phyloP scores from a whole-genome alignment of 2,888 invertebrate species.

The Parnassius glacialis region DNA sequence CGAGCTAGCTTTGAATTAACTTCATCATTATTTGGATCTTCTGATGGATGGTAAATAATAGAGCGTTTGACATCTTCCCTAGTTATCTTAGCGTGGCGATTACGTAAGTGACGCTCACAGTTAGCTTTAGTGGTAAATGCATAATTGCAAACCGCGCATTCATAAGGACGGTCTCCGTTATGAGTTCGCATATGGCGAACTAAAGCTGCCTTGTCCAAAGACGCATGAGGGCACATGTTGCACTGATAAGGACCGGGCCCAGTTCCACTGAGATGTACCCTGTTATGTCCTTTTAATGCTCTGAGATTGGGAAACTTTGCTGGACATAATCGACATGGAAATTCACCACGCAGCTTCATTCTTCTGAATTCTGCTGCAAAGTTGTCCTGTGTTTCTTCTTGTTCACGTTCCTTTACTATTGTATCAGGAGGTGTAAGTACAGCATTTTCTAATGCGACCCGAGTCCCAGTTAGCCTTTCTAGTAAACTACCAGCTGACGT shows the following conservation, averaged over 20 bases:
- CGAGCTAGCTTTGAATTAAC: slow-evolving; percentile 78
- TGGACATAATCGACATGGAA: slow-evolving; percentile 94
- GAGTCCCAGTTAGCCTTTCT: slow-evolving; percentile 80
- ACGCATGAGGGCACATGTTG: slow-evolving; percentile 95
- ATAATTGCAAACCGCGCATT: slow-evolving; percentile 96
- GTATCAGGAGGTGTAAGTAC: slow-evolving; percentile 72
- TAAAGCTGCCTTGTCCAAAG: slow-evolving; percentile 94
- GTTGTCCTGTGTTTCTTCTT: slow-evolving; percentile 89
- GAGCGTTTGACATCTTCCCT: slow-evolving; percentile 94
- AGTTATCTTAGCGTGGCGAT: slow-evolving; percentile 92
- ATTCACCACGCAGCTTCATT: slow-evolving; percentile 94
- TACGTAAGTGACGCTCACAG: slow-evolving; percentile 96
- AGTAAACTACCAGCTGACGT: slow-evolving; percentile 85
- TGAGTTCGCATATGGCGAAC: slow-evolving; percentile 96
- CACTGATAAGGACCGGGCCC: slow-evolving; percentile 92
- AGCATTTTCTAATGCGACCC: slow-evolving; percentile 65
- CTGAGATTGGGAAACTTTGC: slow-evolving; percentile 93
- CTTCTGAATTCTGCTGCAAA: slow-evolving; percentile 92
- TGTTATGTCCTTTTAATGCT: slow-evolving; percentile 94
- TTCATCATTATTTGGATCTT: slow-evolving; percentile 90
- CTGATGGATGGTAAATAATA: slow-evolving; percentile 92
- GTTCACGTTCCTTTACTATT: slow-evolving; percentile 62
- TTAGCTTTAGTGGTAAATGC: slow-evolving; percentile 99
- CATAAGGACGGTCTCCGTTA: slow-evolving; percentile 96
- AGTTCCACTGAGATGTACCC: slow-evolving; percentile 90